Evolutionary conservation across 2,797 vertebrate species (phyloP).

Genomic region (Poecile montanus): DNA sequence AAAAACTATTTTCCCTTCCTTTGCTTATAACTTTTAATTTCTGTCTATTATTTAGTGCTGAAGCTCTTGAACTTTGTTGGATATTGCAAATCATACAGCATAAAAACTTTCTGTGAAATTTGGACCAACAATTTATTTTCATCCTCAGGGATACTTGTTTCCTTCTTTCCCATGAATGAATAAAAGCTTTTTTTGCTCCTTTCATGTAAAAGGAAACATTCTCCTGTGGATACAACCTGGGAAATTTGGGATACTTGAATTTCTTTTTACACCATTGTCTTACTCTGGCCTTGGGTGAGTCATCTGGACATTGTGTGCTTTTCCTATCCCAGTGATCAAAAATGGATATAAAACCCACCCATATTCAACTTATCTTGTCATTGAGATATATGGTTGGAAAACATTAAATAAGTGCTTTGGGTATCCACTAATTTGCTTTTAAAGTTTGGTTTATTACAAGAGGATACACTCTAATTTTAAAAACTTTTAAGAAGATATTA

Average conservation of each 20-base stretch:
- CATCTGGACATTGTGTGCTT: not conserved
- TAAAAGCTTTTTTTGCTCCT: not conserved
- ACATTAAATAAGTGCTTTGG: not conserved
- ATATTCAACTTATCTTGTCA: not conserved
- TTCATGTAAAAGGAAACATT: not conserved
- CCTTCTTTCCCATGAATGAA: conserved; percentile 51
- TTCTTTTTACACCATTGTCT: not conserved
- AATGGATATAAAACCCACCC: not conserved
- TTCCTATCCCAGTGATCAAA: not conserved
- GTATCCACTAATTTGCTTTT: not conserved
- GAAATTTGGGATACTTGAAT: not conserved
- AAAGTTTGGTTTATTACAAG: not conserved
- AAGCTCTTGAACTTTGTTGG: conserved; percentile 36
- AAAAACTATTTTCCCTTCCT: not conserved
- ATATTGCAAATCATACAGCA: conserved; percentile 35
- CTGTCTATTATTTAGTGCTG: conserved; percentile 56
- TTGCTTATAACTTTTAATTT: conserved; percentile 68
- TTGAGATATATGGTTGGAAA: not conserved
- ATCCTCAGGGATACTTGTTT: conserved; percentile 26
- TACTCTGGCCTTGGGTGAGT: not conserved
- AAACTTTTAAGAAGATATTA: not conserved
- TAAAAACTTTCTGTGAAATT: conserved; percentile 60
- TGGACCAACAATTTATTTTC: conserved; percentile 58
- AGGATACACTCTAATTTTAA: not conserved
- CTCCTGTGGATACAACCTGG: not conserved